A percentile compares a stretch with the other conserved stretches of the same genome.
phyloP scores from a whole-genome alignment of 2,113 vertebrate species.

The Egretta garzetta region DNA sequence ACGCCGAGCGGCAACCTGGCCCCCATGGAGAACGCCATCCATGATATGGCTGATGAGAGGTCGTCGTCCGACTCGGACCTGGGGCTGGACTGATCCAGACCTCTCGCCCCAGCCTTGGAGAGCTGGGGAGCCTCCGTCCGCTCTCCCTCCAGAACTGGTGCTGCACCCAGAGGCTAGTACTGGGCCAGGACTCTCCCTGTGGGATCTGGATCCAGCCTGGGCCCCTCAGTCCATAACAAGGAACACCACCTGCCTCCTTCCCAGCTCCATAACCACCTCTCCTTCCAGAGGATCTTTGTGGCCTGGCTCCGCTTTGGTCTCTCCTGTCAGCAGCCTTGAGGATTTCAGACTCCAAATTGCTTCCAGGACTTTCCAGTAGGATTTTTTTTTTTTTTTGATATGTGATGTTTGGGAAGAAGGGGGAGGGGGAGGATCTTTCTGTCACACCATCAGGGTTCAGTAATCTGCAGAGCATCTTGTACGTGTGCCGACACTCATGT shows the following conservation, averaged over 20 bases:
- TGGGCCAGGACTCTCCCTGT: background rate
- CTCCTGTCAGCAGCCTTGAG: background rate
- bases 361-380: slow-evolving; percentile 22
- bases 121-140: background rate
- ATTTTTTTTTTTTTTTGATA: background rate
- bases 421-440: background rate
- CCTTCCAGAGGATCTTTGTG: background rate
- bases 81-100: slow-evolving; percentile 77
- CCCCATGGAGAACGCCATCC: slow-evolving; percentile 80
- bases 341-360: background rate
- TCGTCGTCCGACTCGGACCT: slow-evolving; percentile 76
- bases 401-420: background rate
- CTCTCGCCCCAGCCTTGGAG: background rate
- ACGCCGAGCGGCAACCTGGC: slow-evolving; percentile 84
- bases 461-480: background rate
- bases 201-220: background rate
- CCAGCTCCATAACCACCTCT: background rate
- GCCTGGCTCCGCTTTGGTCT: background rate
- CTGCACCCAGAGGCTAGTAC: slow-evolving; percentile 27
- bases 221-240: background rate
- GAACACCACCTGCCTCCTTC: background rate
- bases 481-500: rapidly evolving
- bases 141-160: slow-evolving; percentile 27
- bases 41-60: slow-evolving; percentile 69
- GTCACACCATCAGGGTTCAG: background rate